Evolutionary conservation across 2,797 vertebrate species (phyloP), one percentile per base, ranked within the genome.

Genomic region (Gila robusta): DNA sequence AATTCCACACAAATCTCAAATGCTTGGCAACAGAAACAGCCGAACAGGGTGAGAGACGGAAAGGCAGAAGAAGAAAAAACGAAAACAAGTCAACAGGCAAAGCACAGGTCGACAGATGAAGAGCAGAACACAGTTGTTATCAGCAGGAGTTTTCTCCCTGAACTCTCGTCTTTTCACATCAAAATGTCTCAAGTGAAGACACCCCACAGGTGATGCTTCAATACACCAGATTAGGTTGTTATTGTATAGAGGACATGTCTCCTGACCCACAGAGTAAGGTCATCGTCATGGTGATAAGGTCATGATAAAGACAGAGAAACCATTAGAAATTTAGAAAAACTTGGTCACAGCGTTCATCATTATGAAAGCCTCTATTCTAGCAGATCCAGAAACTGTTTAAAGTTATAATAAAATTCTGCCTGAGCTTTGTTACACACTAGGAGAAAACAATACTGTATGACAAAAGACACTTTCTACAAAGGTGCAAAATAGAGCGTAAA

Each of bases 121-220:
- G 52, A 44, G 54, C 26, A 72, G 23, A n/a, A 23, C 49, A 16
- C n/a, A 23, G 5, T 1, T 17, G 23, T 64, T 64, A 81, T 41
- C 17, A 28, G 52, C 52, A 19, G 37, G n/a, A 4, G 35, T 14
- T 54, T 72, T 39, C 54, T 82, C 37, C 16, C 52, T 59, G 81
- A 72, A 49, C 54, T 73, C 70, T 21, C 1, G 0, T 32, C 19
- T n/a, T 44, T 82, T 47, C 69, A 73, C 26, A 73, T 82, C 7
- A 12, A 35, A 47, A 47, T 17, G 28, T 41, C 26, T 82, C 52
- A 39, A 39, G 62, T 16, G 47, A 41, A 72, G 19, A 28, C 23
- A 47, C 26, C 16, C 69, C 69, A 72, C 81, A 82, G 44, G 79
- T 69, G 44, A 9, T 11, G 64, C 79, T 69, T n/a, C 19, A 81